These are phyloP conservation scores for Catostomus latipinnis DNA, from an alignment of 2,797 vertebrate genomes.

Conservation along the genomic window DNA sequence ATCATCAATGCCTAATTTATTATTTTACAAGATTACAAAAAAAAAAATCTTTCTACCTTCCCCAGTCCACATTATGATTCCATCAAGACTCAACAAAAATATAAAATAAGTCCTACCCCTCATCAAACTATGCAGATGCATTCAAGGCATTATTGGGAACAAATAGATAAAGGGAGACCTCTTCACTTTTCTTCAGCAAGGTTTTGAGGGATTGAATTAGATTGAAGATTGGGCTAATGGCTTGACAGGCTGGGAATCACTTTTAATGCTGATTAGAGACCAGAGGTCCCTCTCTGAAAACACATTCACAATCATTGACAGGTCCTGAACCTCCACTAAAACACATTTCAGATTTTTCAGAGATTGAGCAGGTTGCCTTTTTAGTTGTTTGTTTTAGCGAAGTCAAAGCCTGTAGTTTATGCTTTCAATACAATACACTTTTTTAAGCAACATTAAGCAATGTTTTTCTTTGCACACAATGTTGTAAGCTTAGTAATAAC, in stretches of 20 bases:
- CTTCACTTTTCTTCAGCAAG: background rate
- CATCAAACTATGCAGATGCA: conserved; percentile 50
- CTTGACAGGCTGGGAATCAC: background rate
- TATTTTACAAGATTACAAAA: conserved; percentile 84
- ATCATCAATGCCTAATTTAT: conserved; percentile 76
- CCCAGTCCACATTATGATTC: conserved; percentile 60
- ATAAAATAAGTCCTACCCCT: conserved; percentile 41
- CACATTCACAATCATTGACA: conserved; percentile 8
- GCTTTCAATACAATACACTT: conserved; percentile 21
- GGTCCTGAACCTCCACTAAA: background rate
- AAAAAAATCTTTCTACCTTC: conserved; percentile 68
- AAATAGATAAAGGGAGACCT: conserved; percentile 27
- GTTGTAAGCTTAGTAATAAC: background rate
- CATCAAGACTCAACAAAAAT: conserved; percentile 54
- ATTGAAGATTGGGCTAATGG: conserved; percentile 11
- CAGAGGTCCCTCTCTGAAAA: conserved; percentile 12
- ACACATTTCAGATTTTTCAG: background rate
- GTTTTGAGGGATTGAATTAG: background rate
- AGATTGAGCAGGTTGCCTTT: background rate
- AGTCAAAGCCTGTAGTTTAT: background rate
- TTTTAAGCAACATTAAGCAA: background rate
- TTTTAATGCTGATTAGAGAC: conserved; percentile 32
- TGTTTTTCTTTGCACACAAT: background rate
- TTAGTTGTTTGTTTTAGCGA: background rate
- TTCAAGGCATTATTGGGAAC: conserved; percentile 53